A percentile compares a stretch with the other conserved stretches of the same genome.
Conservation (phyloP, 2,113 vertebrate species). For the Hemicordylus capensis region DNA sequence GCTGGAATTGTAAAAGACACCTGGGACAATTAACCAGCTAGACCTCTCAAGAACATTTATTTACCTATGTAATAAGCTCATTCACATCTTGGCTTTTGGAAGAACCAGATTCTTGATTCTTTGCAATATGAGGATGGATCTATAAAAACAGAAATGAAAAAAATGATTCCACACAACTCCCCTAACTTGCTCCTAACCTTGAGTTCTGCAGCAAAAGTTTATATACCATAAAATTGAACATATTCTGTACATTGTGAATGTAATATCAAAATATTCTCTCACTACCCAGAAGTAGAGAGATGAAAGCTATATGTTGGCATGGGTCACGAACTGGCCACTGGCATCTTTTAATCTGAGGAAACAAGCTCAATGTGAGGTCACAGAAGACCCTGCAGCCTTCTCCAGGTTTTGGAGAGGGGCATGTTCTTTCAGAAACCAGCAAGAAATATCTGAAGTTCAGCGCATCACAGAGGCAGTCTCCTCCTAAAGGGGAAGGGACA, state of each 20-base stretch:
- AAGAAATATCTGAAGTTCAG: too few relatives aligned
- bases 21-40: conserved; percentile 46
- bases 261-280: background rate
- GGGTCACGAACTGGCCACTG: too few relatives aligned
- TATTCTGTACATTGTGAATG: too few relatives aligned
- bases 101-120: conserved; percentile 21
- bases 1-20: conserved; percentile 39
- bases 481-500: too few relatives aligned
- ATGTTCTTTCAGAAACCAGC: too few relatives aligned
- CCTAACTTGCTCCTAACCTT: background rate
- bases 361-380: too few relatives aligned
- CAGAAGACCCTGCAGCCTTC: too few relatives aligned
- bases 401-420: too few relatives aligned
- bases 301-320: background rate
- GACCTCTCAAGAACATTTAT: conserved; percentile 35
- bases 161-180: background rate
- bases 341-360: too few relatives aligned
- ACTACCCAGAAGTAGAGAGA: background rate
- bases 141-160: background rate
- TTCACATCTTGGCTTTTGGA: conserved; percentile 9
- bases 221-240: background rate
- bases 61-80: conserved; percentile 9
- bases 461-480: too few relatives aligned
- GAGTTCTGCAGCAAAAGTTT: background rate
- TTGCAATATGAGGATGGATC: background rate